phyloP scores from a whole-genome alignment of 2,888 invertebrate genomes.

The Drosophila gaucha region DNA sequence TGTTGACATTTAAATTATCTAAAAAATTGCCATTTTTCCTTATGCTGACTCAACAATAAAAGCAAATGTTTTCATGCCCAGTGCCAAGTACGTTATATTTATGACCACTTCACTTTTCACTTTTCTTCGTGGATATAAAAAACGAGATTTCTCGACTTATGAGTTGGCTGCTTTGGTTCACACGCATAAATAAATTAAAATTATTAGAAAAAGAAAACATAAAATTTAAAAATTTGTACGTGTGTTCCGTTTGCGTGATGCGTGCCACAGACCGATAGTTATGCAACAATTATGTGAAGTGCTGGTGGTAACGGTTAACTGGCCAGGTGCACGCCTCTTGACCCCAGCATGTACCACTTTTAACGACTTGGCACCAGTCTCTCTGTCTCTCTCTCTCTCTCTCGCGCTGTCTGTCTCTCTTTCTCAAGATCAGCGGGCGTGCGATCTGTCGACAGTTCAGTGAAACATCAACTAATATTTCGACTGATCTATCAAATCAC shows the following conservation, averaged over 20 bases:
- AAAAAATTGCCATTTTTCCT: background rate
- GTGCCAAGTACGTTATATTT: constrained; percentile 14
- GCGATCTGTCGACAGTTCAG: constrained; percentile 13
- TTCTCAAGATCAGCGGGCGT: constrained; percentile 1
- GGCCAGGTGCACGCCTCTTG: constrained; percentile 32
- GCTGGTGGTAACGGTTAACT: constrained; percentile 26
- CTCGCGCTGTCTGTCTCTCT: background rate
- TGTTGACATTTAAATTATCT: constrained; percentile 15
- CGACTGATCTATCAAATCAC: constrained; percentile 17
- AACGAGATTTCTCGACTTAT: constrained; percentile 50
- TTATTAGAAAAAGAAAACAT: constrained; percentile 54
- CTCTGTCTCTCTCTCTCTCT: background rate
- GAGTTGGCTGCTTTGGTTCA: constrained; percentile 51
- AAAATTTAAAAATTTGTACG: constrained; percentile 12
- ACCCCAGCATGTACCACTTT: constrained; percentile 39
- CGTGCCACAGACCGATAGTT: constrained; percentile 49
- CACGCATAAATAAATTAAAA: constrained; percentile 70
- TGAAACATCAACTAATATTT: background rate
- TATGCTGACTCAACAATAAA: constrained; percentile 6
- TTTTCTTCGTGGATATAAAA: constrained; percentile 17
- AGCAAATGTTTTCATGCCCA: constrained; percentile 5
- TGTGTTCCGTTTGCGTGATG: constrained; percentile 55
- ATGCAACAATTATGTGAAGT: constrained; percentile 44
- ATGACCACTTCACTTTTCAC: constrained; percentile 26
- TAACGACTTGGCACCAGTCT: constrained; percentile 22